phyloP scores from a whole-genome alignment of 1,140 invertebrate genomes.

The Archegozetes longisetosus region DNA sequence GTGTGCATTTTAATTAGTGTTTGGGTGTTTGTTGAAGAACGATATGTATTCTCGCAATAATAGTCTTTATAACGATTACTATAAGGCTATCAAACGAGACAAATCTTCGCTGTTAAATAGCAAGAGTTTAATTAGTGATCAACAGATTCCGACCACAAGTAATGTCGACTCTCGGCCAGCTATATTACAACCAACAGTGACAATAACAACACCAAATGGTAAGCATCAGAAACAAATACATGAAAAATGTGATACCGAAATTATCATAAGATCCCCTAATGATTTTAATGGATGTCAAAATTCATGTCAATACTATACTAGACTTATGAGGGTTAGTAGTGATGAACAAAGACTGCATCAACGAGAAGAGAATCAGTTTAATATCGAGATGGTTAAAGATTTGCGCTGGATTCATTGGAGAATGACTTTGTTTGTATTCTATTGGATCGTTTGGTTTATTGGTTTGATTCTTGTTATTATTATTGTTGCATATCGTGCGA shows the following conservation, averaged over 20 bases:
- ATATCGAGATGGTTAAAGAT: neutral
- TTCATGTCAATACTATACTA: neutral
- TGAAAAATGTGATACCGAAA: neutral
- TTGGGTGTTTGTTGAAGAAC: neutral
- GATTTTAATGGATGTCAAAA: neutral
- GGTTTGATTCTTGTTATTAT: slow-evolving; percentile 8
- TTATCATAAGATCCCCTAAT: neutral
- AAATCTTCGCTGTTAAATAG: neutral
- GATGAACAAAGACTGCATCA: neutral
- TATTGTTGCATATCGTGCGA: slow-evolving; percentile 5
- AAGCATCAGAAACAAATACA: neutral
- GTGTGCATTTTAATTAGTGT: neutral
- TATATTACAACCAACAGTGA: neutral
- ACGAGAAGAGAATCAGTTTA: neutral
- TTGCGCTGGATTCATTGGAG: slow-evolving; percentile 3
- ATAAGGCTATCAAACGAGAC: neutral
- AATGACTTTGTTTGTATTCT: slow-evolving; percentile 14
- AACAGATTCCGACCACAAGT: neutral
- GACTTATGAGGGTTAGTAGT: neutral
- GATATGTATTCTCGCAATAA: too few relatives aligned
- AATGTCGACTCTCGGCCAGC: neutral
- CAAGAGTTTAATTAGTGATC: neutral
- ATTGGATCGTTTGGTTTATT: slow-evolving; percentile 14
- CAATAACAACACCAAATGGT: neutral
- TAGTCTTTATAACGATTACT: neutral